Evolutionary conservation across 2,113 vertebrate genomes (phyloP).

Genomic region (Hemibagrus wyckioides): DNA sequence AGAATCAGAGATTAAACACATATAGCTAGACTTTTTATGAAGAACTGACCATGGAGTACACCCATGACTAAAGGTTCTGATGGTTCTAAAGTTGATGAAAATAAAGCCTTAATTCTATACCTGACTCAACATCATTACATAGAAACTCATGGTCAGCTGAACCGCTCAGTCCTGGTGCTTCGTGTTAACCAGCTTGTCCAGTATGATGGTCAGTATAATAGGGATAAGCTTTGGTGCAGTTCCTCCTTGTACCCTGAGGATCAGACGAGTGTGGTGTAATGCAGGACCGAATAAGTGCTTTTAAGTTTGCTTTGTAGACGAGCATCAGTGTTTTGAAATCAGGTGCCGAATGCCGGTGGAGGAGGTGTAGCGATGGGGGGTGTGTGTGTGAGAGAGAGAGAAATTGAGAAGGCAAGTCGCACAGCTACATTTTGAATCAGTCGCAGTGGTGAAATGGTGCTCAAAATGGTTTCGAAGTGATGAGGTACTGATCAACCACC

Average conservation of each 20-base stretch:
- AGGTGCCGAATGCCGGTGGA: background rate
- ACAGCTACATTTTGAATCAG: background rate
- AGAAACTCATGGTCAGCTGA: background rate
- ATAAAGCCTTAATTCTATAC: background rate
- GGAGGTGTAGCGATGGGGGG: background rate
- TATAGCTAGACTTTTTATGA: no score
- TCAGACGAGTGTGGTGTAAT: background rate
- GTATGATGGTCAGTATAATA: background rate
- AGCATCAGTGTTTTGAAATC: background rate
- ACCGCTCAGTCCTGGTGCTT: background rate
- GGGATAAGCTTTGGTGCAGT: background rate
- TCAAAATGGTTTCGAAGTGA: background rate
- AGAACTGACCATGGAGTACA: background rate
- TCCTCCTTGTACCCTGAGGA: background rate
- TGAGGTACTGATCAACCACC: background rate
- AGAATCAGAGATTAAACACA: background rate
- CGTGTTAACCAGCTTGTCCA: background rate
- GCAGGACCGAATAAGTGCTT: background rate
- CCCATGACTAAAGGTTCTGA: background rate
- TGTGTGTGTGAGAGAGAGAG: background rate
- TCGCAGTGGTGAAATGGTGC: background rate
- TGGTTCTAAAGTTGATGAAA: background rate
- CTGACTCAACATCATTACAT: no score
- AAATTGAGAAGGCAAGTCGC: background rate
- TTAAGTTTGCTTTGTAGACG: background rate